phyloP scores from a whole-genome alignment of 2,888 invertebrate species.

The Calliopum simillimum region DNA sequence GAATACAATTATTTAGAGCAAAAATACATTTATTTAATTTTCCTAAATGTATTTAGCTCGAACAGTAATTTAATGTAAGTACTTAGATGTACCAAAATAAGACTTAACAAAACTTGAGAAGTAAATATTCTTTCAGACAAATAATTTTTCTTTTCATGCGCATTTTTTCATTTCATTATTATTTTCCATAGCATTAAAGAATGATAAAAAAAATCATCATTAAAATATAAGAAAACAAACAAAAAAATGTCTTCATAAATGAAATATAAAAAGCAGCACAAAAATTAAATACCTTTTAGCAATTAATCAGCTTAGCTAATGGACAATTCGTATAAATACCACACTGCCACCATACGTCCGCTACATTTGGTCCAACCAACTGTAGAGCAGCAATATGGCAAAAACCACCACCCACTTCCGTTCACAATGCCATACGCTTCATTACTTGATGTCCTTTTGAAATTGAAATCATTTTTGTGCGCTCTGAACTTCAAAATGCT shows the following conservation, averaged over 20 bases:
- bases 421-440: slow-evolving; percentile 8
- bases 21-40: too few relatives aligned
- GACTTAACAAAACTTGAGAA: too few relatives aligned
- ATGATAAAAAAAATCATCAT: background rate
- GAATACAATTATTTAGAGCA: too few relatives aligned
- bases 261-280: slow-evolving; percentile 42
- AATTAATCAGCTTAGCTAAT: slow-evolving; percentile 65
- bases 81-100: too few relatives aligned
- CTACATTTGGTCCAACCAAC: background rate
- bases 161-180: too few relatives aligned
- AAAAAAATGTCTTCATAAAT: slow-evolving; percentile 26
- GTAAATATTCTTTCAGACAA: too few relatives aligned
- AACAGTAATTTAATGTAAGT: too few relatives aligned
- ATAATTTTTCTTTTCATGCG: too few relatives aligned
- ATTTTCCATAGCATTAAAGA: background rate
- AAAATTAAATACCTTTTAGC: slow-evolving; percentile 65
- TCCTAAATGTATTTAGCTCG: too few relatives aligned
- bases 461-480: slow-evolving; percentile 23
- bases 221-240: background rate
- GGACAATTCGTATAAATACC: slow-evolving; percentile 48
- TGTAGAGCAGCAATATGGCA: too few relatives aligned
- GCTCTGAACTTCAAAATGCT: slow-evolving; percentile 9
- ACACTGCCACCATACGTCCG: background rate
- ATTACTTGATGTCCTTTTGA: slow-evolving; percentile 11
- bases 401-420: background rate